Evolutionary conservation across 2,888 invertebrate species (phyloP), one percentile per base, ranked within the genome.

Genomic region (Eremobia ochroleuca): DNA sequence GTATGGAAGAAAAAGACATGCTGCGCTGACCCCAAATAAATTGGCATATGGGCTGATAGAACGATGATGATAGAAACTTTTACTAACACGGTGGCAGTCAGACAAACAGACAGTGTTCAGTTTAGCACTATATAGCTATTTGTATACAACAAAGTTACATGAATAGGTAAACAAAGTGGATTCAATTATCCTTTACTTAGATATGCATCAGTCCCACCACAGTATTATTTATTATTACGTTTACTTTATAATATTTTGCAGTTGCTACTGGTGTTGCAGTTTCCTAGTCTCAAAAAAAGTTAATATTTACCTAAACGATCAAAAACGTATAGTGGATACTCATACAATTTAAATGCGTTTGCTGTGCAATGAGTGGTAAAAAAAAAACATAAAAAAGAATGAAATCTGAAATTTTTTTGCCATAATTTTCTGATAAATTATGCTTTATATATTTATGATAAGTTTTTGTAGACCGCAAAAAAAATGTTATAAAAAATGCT

Each of bases 111-210:
- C 40, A 0, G 31, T 28, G 3, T 9, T 6, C n/a, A 46, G 34
- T 46, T 4, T 37, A 59, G n/a, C 25, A n/a, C 25, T 67, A 61
- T 6, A 3, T 8, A 55, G 46, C 11, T 40, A 83, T 83, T 67
- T 66, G 18, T 25, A 62, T 49, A 59, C 52, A 72, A 85, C 73
- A 85, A 59, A 73, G 68, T 69, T 25, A 40, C n/a, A 28, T 61
- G 31, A 65, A 59, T 34, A 71, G 1, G 18, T 84, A 65, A 69
- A 69, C 59, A 55, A n/a, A n/a, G 18, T 28, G 37, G 21, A 46
- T 69, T 37, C 64, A 74, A 79, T 81, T 81, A 81, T 67, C 28
- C 31, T 62, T 73, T 43, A 85, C 69, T 69, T 69, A 85, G 65
- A 73, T 81, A 85, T 82, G 66, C 65, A 81, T 81, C 81, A 81